Base-by-base conservation (phyloP, 2,797 vertebrate species). In the Orestias chungarensis region DNA sequence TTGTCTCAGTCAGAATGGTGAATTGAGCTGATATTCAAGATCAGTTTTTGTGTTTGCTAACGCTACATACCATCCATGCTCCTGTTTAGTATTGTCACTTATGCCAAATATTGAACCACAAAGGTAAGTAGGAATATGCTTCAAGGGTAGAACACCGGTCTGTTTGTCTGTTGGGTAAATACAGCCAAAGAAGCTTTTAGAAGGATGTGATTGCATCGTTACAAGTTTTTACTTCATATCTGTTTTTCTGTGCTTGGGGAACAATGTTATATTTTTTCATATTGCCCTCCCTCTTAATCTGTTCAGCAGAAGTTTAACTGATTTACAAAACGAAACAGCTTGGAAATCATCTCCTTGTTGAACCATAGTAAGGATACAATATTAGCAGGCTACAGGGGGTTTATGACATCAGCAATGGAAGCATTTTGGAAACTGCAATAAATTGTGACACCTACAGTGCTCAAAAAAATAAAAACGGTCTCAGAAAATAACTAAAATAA, bases 341-440 rank as follows among this genome's bases (percentile, higher is more conserved):
- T 72, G 29, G 70, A 89, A 77, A 83, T 57, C 11, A 73, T 69
- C 83, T 82, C 81, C 70, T 57, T n/a, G 78, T 47, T 43, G 66
- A 79, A 59, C 68, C 61, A 62, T 66, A 76, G 66, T 68, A 65
- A 67, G 66, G 75, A 87, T 79, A 79, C 77, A 74, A 70, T 77
- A 83, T 68, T 55, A 69, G 74, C 23, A 49, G 59, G 84, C 84
- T 81, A 33, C 65, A 49, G 77, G 85, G 76, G 80, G 47, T 78
- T 86, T 50, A 29, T 82, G 81, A 84, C 75, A 79, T 57, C 71
- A 82, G 70, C 78, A 75, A 82, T 86, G 73, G 82, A 74, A 68
- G 55, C 66, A 35, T 66, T 66, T 33, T n/a, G 33, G 35, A 52
- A 29, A 64, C 78, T 54, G 9, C 18, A 33, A 76, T 67, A 73